Base-by-base conservation (phyloP, 2,888 invertebrate genomes). In the Sesamia inferens region DNA sequence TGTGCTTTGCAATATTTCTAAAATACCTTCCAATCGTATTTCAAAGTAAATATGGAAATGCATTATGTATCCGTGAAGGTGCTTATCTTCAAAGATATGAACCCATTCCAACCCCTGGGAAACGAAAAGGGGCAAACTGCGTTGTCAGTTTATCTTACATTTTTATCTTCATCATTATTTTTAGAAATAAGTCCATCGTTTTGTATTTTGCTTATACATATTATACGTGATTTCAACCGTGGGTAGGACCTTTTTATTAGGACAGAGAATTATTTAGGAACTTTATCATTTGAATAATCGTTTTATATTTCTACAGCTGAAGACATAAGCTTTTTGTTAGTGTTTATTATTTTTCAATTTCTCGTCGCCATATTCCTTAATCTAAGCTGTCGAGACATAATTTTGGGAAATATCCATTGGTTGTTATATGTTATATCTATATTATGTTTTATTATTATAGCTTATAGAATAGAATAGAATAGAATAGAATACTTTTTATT, bases 31-130 rank as follows among this genome's bases (percentile, higher is more conserved):
- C 55, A 68, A 68, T 68, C 70, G 55, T 74, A 79, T 74, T 71
- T 82, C 74, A 74, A 68, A 81, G 68, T 74, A 82, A 74, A 71
- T 66, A 82, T 14, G 51, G 66, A 82, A 82, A 78, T 71, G 78
- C 83, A 74, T 31, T 42, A 68, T 54, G 68, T 63, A 68, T 66
- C 61, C 64, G 61, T 67, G 58, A 59, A 78, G 57, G 70, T 81
- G 84, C 69, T 84, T 81, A 77, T 71, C 48, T 78, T 73, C 55
- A 73, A 74, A 85, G 76, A 74, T 82, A 82, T 84, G 71, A 65
- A 84, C 73, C 78, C 70, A 76, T 74, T 78, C 72, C 67, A 68
- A 76, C 67, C 82, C 66, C 11, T 22, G 5, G 71, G 71, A 54
- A 75, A 61, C 64, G 68, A 58, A 74, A 70, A 76, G 71, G 74